Conservation (phyloP, 2,797 vertebrate species). For the Parauchenoglanis ngamensis region DNA sequence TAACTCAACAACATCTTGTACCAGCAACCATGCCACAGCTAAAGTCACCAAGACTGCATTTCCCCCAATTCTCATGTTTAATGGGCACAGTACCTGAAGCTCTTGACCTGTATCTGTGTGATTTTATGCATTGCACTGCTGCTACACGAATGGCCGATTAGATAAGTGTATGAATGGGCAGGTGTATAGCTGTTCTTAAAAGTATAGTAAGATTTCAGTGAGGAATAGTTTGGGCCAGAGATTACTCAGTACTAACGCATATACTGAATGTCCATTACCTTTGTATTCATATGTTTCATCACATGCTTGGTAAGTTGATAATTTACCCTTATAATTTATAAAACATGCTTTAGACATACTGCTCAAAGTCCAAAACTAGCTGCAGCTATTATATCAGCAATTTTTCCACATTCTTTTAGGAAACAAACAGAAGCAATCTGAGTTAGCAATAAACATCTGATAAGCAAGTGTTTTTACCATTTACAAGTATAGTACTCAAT, state of each 20-base stretch:
- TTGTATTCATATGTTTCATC: neutral
- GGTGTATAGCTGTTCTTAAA: neutral
- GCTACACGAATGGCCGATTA: neutral
- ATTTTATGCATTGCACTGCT: neutral
- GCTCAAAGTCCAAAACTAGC: neutral
- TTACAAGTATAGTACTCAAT: neutral
- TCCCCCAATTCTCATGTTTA: neutral
- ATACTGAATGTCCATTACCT: neutral
- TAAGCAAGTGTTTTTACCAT: neutral
- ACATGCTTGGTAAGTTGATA: neutral
- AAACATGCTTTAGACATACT: neutral
- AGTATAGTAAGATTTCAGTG: neutral
- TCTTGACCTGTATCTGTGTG: neutral
- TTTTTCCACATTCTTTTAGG: neutral
- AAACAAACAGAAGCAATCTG: neutral
- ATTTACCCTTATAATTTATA: neutral
- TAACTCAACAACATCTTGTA: neutral
- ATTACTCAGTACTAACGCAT: neutral
- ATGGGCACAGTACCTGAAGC: neutral
- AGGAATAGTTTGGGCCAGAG: neutral
- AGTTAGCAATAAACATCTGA: neutral
- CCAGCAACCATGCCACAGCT: neutral
- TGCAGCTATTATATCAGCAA: neutral
- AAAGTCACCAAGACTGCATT: neutral
- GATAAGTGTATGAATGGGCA: neutral